Evolutionary conservation across 2,113 vertebrate species (phyloP), one percentile per base, ranked within the genome.

Genomic region (Aleadryas rufinucha): DNA sequence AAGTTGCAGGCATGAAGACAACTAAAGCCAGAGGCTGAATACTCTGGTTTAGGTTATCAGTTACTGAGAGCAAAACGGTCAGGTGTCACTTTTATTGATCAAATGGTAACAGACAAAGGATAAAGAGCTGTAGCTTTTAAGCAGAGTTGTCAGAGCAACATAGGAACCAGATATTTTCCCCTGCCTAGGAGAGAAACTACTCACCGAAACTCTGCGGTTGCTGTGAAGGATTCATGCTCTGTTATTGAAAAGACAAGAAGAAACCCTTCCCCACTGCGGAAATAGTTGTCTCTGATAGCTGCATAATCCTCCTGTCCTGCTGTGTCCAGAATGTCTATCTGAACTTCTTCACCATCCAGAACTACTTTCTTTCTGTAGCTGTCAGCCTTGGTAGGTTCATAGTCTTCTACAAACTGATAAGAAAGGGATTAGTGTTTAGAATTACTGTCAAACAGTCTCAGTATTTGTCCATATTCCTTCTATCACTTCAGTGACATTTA

Each of bases 291-390:
- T 30, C 99, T 98, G 94, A 99, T 99, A 90, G 99, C 99, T 10
- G 99, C 99, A 26, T 99, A 99, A 97, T 99, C 99, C 97, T 99
- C 99, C 95, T 99, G 99, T 41, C 98, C 98, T 4, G 98, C 98
- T 3, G 98, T 98, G 94, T 98, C 98, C 97, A 98, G 97, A 76
- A 99, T 99, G 84, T 99, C 99, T 63, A 99, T 99, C 97, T 99
- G 99, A 13, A 99, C 99, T 93, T 99, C 99, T 91, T 99, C 99
- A 31, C 99, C 99, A 53, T 99, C 99, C 61, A 99, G 97, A 31
- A 99, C 99, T 87, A 99, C 99, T 94, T 99, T 99, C 98, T 99
- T 99, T 91, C 99, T 98, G 97, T 99, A 99, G 97, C 99, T 99
- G 98, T 99, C 99, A 17, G 99, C 99, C 96, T 99, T 99, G 41